Evolutionary conservation across 2,797 vertebrate genomes (phyloP), one percentile per base, ranked within the genome.

Genomic region (Argyrosomus regius): DNA sequence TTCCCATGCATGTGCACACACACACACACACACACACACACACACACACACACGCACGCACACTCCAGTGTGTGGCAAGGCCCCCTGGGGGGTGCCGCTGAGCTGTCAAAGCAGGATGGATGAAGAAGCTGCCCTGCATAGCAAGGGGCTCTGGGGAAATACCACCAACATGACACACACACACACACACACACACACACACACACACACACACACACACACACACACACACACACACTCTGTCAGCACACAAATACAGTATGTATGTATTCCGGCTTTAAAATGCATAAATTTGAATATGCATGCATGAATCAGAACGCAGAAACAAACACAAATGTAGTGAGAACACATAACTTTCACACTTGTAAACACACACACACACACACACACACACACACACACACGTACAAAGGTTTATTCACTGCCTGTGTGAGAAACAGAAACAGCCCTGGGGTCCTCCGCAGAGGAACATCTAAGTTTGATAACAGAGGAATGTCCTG

Each of bases 71-170:
- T 83, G 89, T 68, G 87, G 75, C 18, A 41, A 54, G 43, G 65
- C 22, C 31, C 81, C 83, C 71, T 1, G 24, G 87, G 86, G 89
- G 72, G 73, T 76, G 86, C 88, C 67, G 77, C 83, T 75, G 90
- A 94, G 90, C 92, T 94, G 93, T 94, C 93, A 93, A 75, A 90
- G 87, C 83, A 89, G 87, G 86, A 95, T 92, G 91, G 92, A 93
- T 95, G 91, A 92, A 93, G 88, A 93, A 93, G 87, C 91, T 91
- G 89, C 89, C 92, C 91, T 90, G 93, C 90, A 93, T 90, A 88
- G 89, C 90, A 91, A 92, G 50, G 87, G 89, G 83, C 93, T 93
- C 92, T 67, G 84, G 93, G 92, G 93, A 94, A 94, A 93, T 92
- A 92, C 90, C 89, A 89, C 85, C 82, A 84, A 77, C 81, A 83